These are phyloP conservation scores for Leptopterna dolabrata DNA, from an alignment of 2,888 invertebrate genomes.

Conservation along the genomic window DNA sequence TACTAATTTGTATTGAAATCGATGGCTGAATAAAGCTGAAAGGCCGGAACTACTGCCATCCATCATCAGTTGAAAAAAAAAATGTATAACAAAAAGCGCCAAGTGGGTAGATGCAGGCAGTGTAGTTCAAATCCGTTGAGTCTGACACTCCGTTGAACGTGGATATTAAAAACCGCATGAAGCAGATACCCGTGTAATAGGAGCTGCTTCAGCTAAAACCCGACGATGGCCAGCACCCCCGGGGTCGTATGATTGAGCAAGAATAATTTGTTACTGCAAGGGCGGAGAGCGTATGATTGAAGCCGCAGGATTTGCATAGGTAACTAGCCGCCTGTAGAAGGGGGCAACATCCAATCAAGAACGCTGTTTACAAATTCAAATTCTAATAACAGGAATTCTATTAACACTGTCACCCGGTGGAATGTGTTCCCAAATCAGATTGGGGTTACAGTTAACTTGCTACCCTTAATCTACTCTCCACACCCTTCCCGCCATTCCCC, in stretches of 20 bases:
- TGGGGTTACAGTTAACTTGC: constrained; percentile 53
- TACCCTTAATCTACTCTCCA: constrained; percentile 29
- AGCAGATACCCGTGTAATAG: background rate
- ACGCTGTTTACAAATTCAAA: constrained; percentile 58
- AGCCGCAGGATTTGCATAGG: constrained; percentile 58
- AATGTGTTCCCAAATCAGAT: constrained; percentile 54
- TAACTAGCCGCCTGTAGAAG: constrained; percentile 48
- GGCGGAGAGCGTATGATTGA: constrained; percentile 50
- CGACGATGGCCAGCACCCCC: background rate
- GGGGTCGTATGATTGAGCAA: constrained; percentile 53
- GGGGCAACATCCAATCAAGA: constrained; percentile 56
- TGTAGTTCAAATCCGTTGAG: too few species aligned
- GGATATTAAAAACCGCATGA: too few species aligned
- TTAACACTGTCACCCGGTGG: constrained; percentile 55
- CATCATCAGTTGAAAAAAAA: too few species aligned
- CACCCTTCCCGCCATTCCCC: background rate
- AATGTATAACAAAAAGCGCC: too few species aligned
- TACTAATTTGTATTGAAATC: too few species aligned
- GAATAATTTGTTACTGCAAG: constrained; percentile 54
- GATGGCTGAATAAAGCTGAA: too few species aligned
- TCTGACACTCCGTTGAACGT: too few species aligned
- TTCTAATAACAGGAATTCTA: constrained; percentile 58
- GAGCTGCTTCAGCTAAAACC: background rate
- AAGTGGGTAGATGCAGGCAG: too few species aligned
- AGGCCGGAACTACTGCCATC: too few species aligned